Base-by-base conservation (phyloP, 1,140 invertebrate genomes). In the Ptiloglossa arizonensis region DNA sequence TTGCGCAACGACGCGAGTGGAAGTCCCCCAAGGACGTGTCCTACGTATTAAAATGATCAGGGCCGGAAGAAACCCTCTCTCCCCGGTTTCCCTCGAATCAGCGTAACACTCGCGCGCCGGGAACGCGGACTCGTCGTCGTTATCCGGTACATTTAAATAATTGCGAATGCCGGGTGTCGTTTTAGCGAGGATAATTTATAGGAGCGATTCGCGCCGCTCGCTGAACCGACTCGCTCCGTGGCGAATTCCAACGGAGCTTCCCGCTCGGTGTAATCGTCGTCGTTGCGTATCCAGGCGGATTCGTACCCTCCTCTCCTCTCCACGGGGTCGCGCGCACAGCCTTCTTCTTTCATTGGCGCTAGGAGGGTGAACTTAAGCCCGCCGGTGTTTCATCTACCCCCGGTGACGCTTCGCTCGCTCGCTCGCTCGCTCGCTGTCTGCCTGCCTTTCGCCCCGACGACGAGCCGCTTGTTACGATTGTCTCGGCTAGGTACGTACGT, bases 101-200 rank as follows among this genome's bases (percentile, higher is more conserved):
- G 32, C 41, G 57, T 32, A 48, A 22, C n/a, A 13, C 19, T 46
- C 59, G 62, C 54, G 63, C 35, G 24, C 15, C n/a, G 60, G 27
- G 62, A 27, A 56, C 52, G 50, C 66, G 67, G 44, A 24, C 67
- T 72, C 41, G 59, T 67, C 62, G 79, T 77, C 75, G 83, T 88
- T 88, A 82, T 86, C 82, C 85, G 87, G 72, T 88, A 84, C 86
- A 90, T 90, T 90, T 90, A 90, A 90, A 90, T 90, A 90, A 90
- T 90, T 89, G 88, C 89, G 88, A 88, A 87, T 81, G 88, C 81
- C 75, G 82, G 63, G 70, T 70, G 78, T 80, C 89, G 85, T 87
- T 85, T 89, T 88, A 87, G 79, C 80, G 67, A 71, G 73, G 87
- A 88, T 90, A 90, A 90, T 90, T 90, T 90, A 90, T 90, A 89